Conservation (phyloP, 2,797 vertebrate species). For the Melanogrammus aeglefinus region DNA sequence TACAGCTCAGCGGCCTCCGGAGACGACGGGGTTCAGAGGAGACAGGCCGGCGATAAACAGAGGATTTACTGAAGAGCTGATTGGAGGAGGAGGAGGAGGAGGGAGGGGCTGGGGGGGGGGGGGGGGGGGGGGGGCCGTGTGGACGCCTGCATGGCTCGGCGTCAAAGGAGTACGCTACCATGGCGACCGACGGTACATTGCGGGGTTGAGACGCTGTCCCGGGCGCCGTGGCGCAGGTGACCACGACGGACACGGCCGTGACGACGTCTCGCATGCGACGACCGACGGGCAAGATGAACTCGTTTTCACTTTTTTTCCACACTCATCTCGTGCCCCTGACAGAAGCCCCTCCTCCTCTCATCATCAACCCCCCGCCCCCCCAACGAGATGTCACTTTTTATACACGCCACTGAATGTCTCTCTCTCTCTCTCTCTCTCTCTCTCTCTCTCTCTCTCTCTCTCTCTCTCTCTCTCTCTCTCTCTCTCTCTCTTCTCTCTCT, state of each 20-base stretch:
- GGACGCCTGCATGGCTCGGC: background rate
- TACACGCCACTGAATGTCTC: slow-evolving; percentile 43
- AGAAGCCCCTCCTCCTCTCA: background rate
- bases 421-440: background rate
- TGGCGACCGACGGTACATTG: no score
- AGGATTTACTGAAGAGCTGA: background rate
- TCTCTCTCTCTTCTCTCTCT: no score
- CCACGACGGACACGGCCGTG: no score
- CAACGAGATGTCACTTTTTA: slow-evolving; percentile 36
- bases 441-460: no score
- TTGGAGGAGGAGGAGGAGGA: slow-evolving; percentile 18
- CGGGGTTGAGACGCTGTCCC: background rate
- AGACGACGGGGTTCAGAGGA: no score
- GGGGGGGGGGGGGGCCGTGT: slow-evolving; percentile 18
- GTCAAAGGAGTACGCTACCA: no score
- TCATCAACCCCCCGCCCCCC: slow-evolving; percentile 25
- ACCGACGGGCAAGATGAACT: background rate
- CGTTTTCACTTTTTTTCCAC: background rate
- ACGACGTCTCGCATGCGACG: no score
- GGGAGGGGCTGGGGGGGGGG: slow-evolving; percentile 18
- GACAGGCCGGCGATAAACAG: no score
- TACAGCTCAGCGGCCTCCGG: no score
- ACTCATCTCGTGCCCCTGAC: background rate
- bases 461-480: no score
- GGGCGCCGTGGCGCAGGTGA: background rate